Evolutionary conservation across 2,113 vertebrate genomes (phyloP), one percentile per base, ranked within the genome.

Genomic region (Oryzias woworae): DNA sequence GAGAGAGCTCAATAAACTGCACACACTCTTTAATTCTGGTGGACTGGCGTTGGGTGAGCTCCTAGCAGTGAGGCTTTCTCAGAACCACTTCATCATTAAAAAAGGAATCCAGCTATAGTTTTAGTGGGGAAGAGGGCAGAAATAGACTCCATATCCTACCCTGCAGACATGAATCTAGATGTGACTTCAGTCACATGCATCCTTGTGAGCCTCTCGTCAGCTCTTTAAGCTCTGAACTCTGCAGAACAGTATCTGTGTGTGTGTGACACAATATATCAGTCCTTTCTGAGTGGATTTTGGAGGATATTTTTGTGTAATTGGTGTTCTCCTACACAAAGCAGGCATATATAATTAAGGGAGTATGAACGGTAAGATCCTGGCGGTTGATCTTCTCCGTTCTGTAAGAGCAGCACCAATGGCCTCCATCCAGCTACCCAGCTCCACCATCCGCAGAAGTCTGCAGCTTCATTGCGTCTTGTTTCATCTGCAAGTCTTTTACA

Each of bases 41-140:
- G 60, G 73, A 78, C 60, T 77, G 71, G 60, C 50, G 46, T 63
- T 69, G 22, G 53, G 61, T 68, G 56, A 55, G 58, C 59, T 56
- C 48, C 54, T 53, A 83, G 66, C 62, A 83, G 63, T 69, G 77
- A 75, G 69, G 66, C 81, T 69, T 70, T 82, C 71, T 63, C 72
- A 81, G 77, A 81, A 62, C 66, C 71, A 67, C 83, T 80, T 80
- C 73, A 68, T 89, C 79, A 85, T 88, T 85, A 86, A 80, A 79
- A 77, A 81, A 75, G 80, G 67, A 78, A 69, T 67, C 62, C 43
- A 81, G 77, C 78, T 77, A 75, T 62, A 69, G 79, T 81, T 78
- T 81, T 66, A 72, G 80, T 60, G 70, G 69, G 69, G 60, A 52
- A 72, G 53, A 54, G 50, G 26, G 51, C 54, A 3, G 14, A 51